Base-by-base conservation (phyloP, 2,797 vertebrate genomes). In the Hypotaenidia okinawae region DNA sequence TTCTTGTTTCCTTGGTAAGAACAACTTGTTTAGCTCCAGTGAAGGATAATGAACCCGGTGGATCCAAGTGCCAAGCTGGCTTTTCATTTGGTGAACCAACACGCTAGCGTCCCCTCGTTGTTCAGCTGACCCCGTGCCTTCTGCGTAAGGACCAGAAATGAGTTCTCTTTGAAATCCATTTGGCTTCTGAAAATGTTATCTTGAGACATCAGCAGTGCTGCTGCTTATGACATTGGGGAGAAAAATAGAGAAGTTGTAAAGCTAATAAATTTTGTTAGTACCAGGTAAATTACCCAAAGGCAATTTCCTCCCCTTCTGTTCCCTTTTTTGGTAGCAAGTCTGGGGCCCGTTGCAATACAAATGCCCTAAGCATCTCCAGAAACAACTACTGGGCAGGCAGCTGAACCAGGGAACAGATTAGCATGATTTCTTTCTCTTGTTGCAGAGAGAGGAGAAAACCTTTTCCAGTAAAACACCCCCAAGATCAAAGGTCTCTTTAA, bases 201-300 rank as follows among this genome's bases (percentile, higher is more conserved):
- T 61, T 49, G 28, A 81, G 54, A 62, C 18, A 30, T 82, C 63
- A 85, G 35, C 32, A 68, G 24, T 77, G 49, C 62, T 92, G 80
- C 77, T 47, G 2, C 62, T 77, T 78, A 3, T 13, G 25, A 14
- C 32, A 43, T 27, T 17, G 54, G 19, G 25, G 33, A 78, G 67
- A 68, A 72, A 90, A 89, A 66, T 28, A 28, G 23, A 81, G 55
- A 93, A 84, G 77, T 47, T 72, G 28, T 37, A n/a, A 62, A 73
- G 28, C 14, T 77, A 33, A 55, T 61, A 75, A n/a, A 35, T 83
- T 11, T 24, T 15, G 11, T 57, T 84, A 32, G 30, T 82, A 41
- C 39, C 30, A 37, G 67, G 78, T 72, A 33, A 61, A 57, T 73
- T 57, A 68, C 57, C 49, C 15, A 63, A 82, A 70, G 70, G 69